These are phyloP conservation scores for Piprites chloris DNA, from an alignment of 2,113 vertebrate genomes.

Conservation along the genomic window DNA sequence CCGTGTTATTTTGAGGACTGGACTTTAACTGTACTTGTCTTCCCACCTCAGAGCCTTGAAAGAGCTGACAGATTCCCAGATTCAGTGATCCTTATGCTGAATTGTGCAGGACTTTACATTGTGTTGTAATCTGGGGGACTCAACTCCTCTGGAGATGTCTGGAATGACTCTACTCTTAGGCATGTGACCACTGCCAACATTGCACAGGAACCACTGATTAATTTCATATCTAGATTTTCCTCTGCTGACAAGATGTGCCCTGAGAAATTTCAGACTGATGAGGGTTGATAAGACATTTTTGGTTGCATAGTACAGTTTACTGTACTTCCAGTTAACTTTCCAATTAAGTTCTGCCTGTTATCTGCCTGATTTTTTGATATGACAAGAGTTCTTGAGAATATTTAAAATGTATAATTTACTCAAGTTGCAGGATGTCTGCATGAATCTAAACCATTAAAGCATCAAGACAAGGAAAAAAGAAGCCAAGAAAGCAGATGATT, in stretches of 20 bases:
- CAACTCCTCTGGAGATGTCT: not conserved
- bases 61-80: not conserved
- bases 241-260: not conserved
- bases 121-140: not conserved
- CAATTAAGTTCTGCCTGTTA: constrained; percentile 18
- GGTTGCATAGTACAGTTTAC: not conserved
- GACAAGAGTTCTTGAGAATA: constrained; percentile 12
- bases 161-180: not conserved
- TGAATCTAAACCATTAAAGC: not conserved
- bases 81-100: not conserved
- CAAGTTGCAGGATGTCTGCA: constrained; percentile 7
- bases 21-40: not conserved
- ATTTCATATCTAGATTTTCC: not conserved
- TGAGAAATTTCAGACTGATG: constrained; percentile 16
- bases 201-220: not conserved
- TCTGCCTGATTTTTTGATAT: constrained; percentile 42
- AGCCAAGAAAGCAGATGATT: not conserved
- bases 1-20: not conserved
- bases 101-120: not conserved
- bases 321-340: constrained; percentile 1
- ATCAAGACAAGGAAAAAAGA: not conserved
- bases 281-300: not conserved
- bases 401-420: constrained; percentile 22
- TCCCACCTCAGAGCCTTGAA: not conserved
- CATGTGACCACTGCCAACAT: not conserved